Percentiles rank a stretch among this genome's conserved stretches.
Conservation (phyloP, 1,140 invertebrate species). For the Heliconius nattereri region DNA sequence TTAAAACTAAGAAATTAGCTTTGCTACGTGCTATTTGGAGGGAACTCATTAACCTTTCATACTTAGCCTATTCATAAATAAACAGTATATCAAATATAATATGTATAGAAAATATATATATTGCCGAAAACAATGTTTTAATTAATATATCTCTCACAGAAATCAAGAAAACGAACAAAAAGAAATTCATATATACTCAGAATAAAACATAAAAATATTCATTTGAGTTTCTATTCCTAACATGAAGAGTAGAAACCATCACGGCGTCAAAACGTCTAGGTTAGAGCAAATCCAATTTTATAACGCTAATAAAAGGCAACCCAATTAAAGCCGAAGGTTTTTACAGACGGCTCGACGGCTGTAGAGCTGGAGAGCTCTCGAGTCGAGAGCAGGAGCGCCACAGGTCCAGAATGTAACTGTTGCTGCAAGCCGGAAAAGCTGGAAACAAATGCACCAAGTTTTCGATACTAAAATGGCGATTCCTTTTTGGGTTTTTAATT, state of each 20-base stretch:
- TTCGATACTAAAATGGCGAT: slow-evolving; percentile 13
- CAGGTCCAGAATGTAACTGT: slow-evolving; percentile 29
- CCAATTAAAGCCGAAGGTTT: slow-evolving; percentile 66
- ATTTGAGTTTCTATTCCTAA: not conserved
- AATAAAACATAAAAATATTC: not conserved
- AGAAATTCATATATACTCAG: no score
- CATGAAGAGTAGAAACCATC: not conserved
- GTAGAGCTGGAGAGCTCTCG: slow-evolving; percentile 43
- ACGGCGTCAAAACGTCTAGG: slow-evolving; percentile 48
- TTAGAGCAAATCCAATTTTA: slow-evolving; percentile 68
- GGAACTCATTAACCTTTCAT: not conserved
- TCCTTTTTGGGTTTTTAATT: not conserved
- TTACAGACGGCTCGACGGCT: slow-evolving; percentile 46
- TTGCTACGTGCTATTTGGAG: not conserved
- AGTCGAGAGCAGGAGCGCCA: slow-evolving; percentile 43
- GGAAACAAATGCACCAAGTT: slow-evolving; percentile 13
- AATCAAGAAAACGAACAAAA: no score
- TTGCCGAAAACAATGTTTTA: no score
- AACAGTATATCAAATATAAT: not conserved
- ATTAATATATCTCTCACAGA: no score
- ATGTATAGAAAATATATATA: no score
- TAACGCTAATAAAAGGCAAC: slow-evolving; percentile 71
- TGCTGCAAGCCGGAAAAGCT: slow-evolving; percentile 32
- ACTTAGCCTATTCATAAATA: slow-evolving; percentile 4
- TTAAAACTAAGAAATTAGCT: slow-evolving; percentile 27